These are phyloP conservation scores for Nymphalis c-album DNA, from an alignment of 2,888 invertebrate genomes.

Conservation along the genomic window DNA sequence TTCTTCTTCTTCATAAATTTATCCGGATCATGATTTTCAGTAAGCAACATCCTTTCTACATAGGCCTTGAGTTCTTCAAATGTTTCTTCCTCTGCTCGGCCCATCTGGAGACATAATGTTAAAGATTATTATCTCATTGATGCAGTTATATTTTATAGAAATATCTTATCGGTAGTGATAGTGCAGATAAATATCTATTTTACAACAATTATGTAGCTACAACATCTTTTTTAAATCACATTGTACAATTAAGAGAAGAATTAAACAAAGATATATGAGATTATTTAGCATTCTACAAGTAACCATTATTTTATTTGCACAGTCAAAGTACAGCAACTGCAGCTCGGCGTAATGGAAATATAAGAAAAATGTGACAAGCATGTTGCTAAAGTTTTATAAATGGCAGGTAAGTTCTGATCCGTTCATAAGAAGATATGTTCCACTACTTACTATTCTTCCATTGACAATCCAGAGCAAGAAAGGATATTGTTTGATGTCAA, in stretches of 20 bases:
- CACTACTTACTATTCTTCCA: conserved; percentile 87
- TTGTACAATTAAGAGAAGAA: no score
- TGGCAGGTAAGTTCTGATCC: neutral
- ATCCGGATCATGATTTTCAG: conserved; percentile 74
- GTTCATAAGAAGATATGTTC: neutral
- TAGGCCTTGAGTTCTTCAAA: conserved; percentile 86
- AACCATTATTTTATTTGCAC: no score
- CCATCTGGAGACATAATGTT: conserved; percentile 77
- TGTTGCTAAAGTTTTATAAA: neutral
- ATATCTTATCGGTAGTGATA: no score
- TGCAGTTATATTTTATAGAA: no score
- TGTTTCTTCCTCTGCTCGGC: conserved; percentile 86
- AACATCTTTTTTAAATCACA: no score
- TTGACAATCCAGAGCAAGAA: conserved; percentile 93
- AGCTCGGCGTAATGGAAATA: no score
- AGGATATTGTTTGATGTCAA: conserved; percentile 93
- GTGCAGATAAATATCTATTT: no score
- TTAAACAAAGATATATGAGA: no score
- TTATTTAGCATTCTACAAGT: no score
- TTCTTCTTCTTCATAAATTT: conserved; percentile 76
- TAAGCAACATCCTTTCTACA: conserved; percentile 84
- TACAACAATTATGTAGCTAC: no score
- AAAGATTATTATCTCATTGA: neutral
- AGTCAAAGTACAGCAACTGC: no score
- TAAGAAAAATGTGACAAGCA: no score